Evolutionary conservation across 1,140 invertebrate genomes (phyloP).

Genomic region (Paralvinella palmiformis): DNA sequence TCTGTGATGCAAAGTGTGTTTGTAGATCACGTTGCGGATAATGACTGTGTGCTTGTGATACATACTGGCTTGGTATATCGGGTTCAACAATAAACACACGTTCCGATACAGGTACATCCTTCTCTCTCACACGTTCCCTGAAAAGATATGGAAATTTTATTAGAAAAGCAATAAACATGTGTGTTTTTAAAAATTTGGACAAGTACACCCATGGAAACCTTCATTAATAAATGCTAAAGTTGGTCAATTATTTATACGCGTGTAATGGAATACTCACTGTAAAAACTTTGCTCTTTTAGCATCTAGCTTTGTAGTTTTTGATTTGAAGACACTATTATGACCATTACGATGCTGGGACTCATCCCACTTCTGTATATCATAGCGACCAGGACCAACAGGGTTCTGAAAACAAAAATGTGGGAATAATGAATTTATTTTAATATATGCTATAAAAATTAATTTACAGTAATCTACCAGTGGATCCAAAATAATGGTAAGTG

Average conservation of each 20-base stretch:
- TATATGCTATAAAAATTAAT: no score
- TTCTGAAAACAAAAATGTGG: no score
- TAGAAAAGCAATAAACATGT: no score
- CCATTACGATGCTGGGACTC: conserved; percentile 43
- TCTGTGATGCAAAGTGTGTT: not conserved
- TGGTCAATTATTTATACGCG: not conserved
- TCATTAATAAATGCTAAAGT: not conserved
- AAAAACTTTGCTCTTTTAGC: conserved; percentile 36
- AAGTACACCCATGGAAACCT: not conserved
- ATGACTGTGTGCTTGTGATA: not conserved
- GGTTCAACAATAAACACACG: conserved; percentile 31
- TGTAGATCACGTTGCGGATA: not conserved
- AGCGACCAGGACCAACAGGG: conserved; percentile 45
- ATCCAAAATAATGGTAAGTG: no score
- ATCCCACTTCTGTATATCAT: conserved; percentile 46
- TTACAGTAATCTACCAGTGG: no score
- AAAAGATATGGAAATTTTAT: no score
- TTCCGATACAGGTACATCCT: conserved; percentile 35
- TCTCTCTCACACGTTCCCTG: conserved; percentile 37
- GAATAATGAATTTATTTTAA: no score
- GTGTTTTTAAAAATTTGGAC: no score
- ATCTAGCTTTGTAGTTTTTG: conserved; percentile 33
- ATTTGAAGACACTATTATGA: conserved; percentile 40
- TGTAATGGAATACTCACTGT: conserved; percentile 23
- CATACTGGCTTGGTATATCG: conserved; percentile 29